Evolutionary conservation across 2,888 invertebrate genomes (phyloP).

Genomic region (Rhynchonema sp.): DNA sequence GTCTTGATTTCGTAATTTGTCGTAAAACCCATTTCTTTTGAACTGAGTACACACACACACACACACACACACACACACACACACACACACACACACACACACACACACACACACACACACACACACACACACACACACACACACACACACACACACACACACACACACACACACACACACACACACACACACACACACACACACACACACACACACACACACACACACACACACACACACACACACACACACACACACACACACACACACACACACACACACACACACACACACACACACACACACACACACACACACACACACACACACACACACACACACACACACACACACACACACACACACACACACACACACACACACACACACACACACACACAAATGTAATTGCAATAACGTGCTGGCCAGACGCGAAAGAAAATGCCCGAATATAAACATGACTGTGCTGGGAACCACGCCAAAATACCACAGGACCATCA

Average conservation of each 20-base stretch:
- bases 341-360: not conserved
- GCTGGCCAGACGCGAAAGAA: no score
- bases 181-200: constrained; percentile 6
- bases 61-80: no score
- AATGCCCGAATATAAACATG: no score
- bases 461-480: no score
- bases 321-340: not conserved
- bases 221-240: constrained; percentile 6
- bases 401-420: no score
- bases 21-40: no score
- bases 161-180: constrained; percentile 5
- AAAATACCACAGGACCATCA: no score
- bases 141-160: constrained; percentile 6
- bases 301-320: not conserved
- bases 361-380: not conserved
- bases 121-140: constrained; percentile 6
- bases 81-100: no score
- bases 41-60: no score
- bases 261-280: constrained; percentile 2
- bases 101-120: no score
- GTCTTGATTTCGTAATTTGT: no score
- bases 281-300: constrained; percentile 2
- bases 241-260: constrained; percentile 2
- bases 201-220: constrained; percentile 6
- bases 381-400: not conserved